Base-by-base conservation (phyloP, 64 coral and sea anemone species). In the Anthopleura sola region DNA sequence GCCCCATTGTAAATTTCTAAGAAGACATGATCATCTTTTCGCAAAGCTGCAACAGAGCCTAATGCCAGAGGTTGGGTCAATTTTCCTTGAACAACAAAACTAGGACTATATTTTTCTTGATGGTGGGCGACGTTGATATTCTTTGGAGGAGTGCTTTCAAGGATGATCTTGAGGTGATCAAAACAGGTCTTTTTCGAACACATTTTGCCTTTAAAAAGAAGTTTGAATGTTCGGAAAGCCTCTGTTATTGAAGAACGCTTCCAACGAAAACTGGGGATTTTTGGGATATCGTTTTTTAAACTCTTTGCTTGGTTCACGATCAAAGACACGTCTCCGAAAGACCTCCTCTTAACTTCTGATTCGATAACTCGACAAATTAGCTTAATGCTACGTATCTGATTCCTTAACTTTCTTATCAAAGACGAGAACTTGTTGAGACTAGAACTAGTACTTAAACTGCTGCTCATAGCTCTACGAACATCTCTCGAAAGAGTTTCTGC, bases 151-250 rank as follows among this genome's bases (percentile, higher is more conserved):
- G 24, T 11, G 24, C 60, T 64, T n/a, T 64, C 60, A 64, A 64
- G 60, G 60, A 64, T 64, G 24, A 64, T 64, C 7, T 26, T 64
- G 7, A n/a, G 7, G 60, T 23, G 21, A 29, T 64, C 60, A 64
- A 64, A 23, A 64, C 60, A 64, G 3, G 24, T 64, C 24, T 23
- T 64, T 64, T 24, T 64, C 4, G 60, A 64, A 11, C 60, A 64
- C 60, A 64, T 64, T 64, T 64, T 64, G 20, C 60, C 60, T n/a
- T 64, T 64, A 64, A 64, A 64, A 24, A 64, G 60, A n/a, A 64
- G 20, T 6, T 9, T 64, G 23, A 64, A 64, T 9, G 6, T 64
- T 26, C 24, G 24, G 60, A 64, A 64, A 64, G 21, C 10, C 60
- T 26, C 60, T 9, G 10, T 64, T 6, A 26, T 64, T 26, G 20